Conservation (phyloP, 2,797 vertebrate genomes). For the Valencia hispanica region DNA sequence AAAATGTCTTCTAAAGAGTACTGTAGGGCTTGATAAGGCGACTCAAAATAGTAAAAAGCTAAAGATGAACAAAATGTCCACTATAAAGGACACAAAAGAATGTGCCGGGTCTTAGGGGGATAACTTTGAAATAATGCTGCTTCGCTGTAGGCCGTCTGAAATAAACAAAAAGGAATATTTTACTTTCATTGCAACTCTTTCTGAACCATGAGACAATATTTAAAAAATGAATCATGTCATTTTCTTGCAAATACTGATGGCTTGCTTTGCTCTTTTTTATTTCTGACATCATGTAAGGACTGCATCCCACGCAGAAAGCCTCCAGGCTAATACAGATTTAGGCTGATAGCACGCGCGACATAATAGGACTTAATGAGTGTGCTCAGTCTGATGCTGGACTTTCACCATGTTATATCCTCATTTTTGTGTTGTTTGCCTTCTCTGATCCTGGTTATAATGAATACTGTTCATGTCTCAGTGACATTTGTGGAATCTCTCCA, state of each 20-base stretch:
- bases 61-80: too few relatives aligned
- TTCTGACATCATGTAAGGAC: background rate
- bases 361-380: constrained; percentile 2
- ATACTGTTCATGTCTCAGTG: background rate
- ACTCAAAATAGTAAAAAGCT: too few relatives aligned
- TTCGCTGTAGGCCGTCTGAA: background rate
- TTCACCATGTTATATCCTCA: background rate
- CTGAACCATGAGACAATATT: background rate
- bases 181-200: background rate
- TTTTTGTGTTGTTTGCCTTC: background rate
- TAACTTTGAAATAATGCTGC: background rate
- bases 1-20: too few relatives aligned
- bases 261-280: background rate
- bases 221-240: background rate
- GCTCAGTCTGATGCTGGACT: background rate
- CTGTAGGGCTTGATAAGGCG: too few relatives aligned
- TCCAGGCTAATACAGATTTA: background rate
- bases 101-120: background rate
- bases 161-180: background rate
- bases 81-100: background rate
- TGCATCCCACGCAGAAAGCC: constrained; percentile 1
- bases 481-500: background rate
- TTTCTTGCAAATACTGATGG: background rate
- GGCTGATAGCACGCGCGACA: background rate
- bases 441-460: background rate